Base-by-base conservation (phyloP, 1,140 invertebrate genomes). In the Drosophila orena region DNA sequence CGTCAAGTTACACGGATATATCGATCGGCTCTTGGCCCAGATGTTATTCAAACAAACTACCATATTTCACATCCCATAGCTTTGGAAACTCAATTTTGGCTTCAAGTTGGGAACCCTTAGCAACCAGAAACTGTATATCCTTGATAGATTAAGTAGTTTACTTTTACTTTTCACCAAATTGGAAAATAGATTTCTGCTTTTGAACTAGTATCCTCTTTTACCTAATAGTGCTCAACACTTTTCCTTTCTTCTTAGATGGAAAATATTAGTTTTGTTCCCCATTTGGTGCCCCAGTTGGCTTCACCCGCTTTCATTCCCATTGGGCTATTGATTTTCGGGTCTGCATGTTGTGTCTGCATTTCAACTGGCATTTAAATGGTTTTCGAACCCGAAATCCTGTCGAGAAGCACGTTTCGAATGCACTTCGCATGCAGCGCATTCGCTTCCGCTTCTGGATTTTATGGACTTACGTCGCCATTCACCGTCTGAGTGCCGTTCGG, bases 311-410 rank as follows among this genome's bases (percentile, higher is more conserved):
- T 17, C 20, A 4, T 22, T 40, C 27, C 20, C 43, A 64, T 3
- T 30, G 35, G 47, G 24, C 37, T 58, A 55, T 76, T 61, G 71
- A 49, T 65, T 73, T 73, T 62, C 30, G n/a, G 20, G 27, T n/a
- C 40, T 40, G 55, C 38, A 4, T 30, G 76, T 58, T 75, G 71
- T 56, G 72, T 66, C 59, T 66, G 43, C 55, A 50, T 52, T 83
- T 75, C 59, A 69, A 66, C 65, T 61, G 60, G 56, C 56, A 61
- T 83, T 79, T 75, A 76, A 83, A 71, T 83, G 71, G 46, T 62
- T 66, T 73, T 43, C 40, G 40, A 46, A 60, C 60, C 37, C 52
- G 58, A 71, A 50, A 42, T 81, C 52, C 64, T 54, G 55, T 44
- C 61, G 58, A 76, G 64, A 37, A 70, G 68, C 68, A 70, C 68